Percentiles rank a stretch among this genome's conserved stretches.
phyloP scores from a whole-genome alignment of 2,113 vertebrate genomes.

The Chloroceryle aenea region DNA sequence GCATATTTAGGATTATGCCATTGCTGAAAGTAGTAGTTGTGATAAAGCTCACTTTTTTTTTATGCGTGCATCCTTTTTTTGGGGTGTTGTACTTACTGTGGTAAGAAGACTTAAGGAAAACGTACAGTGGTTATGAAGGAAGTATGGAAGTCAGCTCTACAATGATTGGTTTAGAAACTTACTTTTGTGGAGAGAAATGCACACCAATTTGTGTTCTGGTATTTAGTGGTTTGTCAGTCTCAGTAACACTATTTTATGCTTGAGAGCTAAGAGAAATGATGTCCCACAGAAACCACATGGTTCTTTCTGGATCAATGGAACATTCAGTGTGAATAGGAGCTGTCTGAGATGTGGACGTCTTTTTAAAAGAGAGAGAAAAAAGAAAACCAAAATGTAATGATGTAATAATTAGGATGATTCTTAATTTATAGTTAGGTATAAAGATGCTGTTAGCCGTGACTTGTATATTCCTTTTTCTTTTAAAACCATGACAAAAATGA shows the following conservation, averaged over 20 bases:
- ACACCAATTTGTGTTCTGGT: not conserved
- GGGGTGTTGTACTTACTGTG: not conserved
- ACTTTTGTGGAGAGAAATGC: not conserved
- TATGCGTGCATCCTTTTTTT: not conserved
- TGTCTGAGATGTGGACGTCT: not conserved
- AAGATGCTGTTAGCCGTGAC: not conserved
- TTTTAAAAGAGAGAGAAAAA: not conserved
- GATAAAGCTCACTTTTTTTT: not conserved
- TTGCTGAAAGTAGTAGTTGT: not conserved
- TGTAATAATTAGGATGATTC: not conserved
- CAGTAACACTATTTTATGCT: not conserved
- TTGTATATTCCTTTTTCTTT: not conserved
- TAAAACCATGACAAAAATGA: constrained; percentile 20
- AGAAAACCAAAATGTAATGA: not conserved
- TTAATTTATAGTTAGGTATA: not conserved
- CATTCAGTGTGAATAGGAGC: not conserved
- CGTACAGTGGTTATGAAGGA: not conserved
- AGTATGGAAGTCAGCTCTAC: not conserved
- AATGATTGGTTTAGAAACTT: not conserved
- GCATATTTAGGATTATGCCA: not conserved
- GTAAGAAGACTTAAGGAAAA: not conserved
- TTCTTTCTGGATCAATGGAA: not conserved
- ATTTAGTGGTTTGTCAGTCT: not conserved
- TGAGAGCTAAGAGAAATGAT: not conserved
- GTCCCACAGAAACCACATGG: not conserved